phyloP scores from a whole-genome alignment of 2,113 vertebrate genomes.

The Apistogramma diplotaenia region DNA sequence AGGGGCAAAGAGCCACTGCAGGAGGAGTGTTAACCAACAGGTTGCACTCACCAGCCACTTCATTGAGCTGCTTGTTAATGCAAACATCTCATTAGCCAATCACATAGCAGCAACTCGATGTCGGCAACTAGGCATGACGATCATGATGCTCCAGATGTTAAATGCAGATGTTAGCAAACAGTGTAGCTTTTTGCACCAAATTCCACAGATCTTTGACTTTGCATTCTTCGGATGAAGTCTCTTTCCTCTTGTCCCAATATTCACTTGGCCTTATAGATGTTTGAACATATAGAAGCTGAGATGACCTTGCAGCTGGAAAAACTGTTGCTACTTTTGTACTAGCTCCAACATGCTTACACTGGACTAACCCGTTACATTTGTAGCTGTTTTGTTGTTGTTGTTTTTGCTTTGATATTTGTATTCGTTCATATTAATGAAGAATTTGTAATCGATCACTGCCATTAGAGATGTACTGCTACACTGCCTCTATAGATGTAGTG shows the following conservation, averaged over 20 bases:
- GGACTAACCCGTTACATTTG: slow-evolving; percentile 65
- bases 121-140: no score
- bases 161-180: background rate
- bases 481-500: slow-evolving; percentile 4
- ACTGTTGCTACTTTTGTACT: slow-evolving; percentile 52
- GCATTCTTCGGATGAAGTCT: background rate
- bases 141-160: background rate
- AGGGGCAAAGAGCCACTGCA: background rate
- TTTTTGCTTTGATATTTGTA: slow-evolving; percentile 20
- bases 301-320: slow-evolving; percentile 46
- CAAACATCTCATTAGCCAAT: background rate
- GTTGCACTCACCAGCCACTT: background rate
- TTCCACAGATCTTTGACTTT: background rate
- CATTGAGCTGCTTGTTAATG: background rate
- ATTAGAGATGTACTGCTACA: slow-evolving; percentile 35
- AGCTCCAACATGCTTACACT: slow-evolving; percentile 36
- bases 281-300: background rate
- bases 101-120: background rate
- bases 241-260: slow-evolving; percentile 1
- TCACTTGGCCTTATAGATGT: background rate
- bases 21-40: background rate
- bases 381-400: slow-evolving; percentile 35
- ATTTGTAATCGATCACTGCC: slow-evolving; percentile 75
- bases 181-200: background rate
- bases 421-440: slow-evolving; percentile 33